Evolutionary conservation across 2,888 invertebrate genomes (phyloP), one percentile per base, ranked within the genome.

Genomic region (Ischnura elegans): DNA sequence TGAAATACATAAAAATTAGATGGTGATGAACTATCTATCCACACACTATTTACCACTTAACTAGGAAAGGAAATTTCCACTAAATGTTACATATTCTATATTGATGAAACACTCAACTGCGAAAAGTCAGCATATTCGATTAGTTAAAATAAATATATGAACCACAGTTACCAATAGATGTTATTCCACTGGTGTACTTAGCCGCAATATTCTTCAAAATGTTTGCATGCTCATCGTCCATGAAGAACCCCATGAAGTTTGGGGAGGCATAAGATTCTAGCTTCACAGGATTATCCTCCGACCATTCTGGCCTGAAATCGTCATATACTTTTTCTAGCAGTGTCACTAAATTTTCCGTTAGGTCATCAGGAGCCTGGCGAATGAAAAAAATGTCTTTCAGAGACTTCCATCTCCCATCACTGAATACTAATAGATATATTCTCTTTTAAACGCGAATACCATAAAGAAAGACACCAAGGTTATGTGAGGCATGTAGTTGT

Each of bases 211-310:
- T 97, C 95, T 98, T 98, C 94, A 99, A 96, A 95, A 98, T 97
- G 94, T 98, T 98, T 0, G 98, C 98, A 96, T 98, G 98, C 94
- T 98, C 97, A 95, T 98, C 98, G 25, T 97, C 97, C 2, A 99
- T 97, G 96, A 99, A 99, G 93, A 98, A 97, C 0, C 99, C 99
- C 97, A 99, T 98, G 95, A 98, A 99, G 96, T 98, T 98, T 36
- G 97, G 97, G 47, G 98, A 98, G 93, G 98, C 97, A 95, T 98
- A 98, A 0, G 98, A 97, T 95, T 99, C 98, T 93, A 99, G 96
- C 36, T 95, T 95, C n/a, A 96, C 94, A 29, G 94, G 94, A 21
- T 94, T 94, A 94, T 97, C 90, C 43, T 97, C 45, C 98, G 96
- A 2, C 98, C 97, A 51, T 97, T 97, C 95, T 97, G 94, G 94